A percentile compares a stretch with the other conserved stretches of the same genome.
These are phyloP conservation scores for Porites divaricata DNA, from an alignment of 92 coral and sea anemone species.

Conservation along the genomic window DNA sequence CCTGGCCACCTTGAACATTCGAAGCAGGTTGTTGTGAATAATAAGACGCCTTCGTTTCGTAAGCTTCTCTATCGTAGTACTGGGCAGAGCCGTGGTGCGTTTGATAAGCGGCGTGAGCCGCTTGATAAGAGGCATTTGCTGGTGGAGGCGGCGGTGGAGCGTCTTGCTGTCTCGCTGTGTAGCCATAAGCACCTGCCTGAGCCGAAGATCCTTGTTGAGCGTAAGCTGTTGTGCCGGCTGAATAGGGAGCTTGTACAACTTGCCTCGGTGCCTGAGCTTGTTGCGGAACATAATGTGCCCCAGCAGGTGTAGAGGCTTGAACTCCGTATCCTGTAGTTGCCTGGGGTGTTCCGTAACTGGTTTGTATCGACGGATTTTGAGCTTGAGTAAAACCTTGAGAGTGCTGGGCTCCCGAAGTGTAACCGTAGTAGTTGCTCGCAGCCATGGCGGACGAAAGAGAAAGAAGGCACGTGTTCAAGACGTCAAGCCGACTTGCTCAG, in stretches of 20 bases:
- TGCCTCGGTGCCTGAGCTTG: conserved; percentile 86
- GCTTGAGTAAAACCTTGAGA: conserved; percentile 96
- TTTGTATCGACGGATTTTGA: conserved; percentile 97
- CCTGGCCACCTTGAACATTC: conserved; percentile 79
- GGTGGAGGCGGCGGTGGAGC: conserved; percentile 96
- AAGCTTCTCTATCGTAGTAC: conserved; percentile 92
- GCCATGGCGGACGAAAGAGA: conserved; percentile 88
- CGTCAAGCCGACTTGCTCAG: conserved; percentile 52
- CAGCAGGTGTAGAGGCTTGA: conserved; percentile 91
- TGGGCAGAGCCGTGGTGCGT: conserved; percentile 83
- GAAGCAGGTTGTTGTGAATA: conserved; percentile 89
- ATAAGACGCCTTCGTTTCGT: conserved; percentile 86
- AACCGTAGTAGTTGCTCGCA: conserved; percentile 96
- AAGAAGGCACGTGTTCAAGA: conserved; percentile 81
- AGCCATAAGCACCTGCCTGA: conserved; percentile 97
- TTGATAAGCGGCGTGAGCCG: conserved; percentile 85
- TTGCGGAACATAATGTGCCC: conserved; percentile 91
- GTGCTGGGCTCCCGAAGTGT: conserved; percentile 97
- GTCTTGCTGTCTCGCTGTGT: conserved; percentile 97
- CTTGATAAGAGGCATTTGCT: conserved; percentile 83
- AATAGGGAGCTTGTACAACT: conserved; percentile 82
- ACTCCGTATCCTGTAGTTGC: conserved; percentile 94
- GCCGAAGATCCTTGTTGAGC: conserved; percentile 74
- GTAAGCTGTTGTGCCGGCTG: conserved; percentile 85
- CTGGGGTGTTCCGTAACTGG: conserved; percentile 93